Percentiles rank a stretch among this genome's conserved stretches.
phyloP scores from a whole-genome alignment of 2,113 vertebrate genomes.

The Hydrolagus affinis region DNA sequence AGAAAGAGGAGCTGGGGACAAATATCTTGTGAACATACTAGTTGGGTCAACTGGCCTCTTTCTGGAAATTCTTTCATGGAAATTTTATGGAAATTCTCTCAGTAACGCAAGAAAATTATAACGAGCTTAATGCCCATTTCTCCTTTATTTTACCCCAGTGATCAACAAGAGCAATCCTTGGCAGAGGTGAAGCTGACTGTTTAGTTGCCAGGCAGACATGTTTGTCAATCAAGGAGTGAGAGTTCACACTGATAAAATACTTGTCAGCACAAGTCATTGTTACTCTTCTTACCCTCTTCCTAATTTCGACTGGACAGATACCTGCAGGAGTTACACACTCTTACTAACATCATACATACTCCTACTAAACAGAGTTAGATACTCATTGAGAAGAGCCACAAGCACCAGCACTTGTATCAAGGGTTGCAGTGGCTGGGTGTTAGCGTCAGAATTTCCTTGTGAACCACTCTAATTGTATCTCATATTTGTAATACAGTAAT shows the following conservation, averaged over 20 bases:
- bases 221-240: slow-evolving; percentile 45
- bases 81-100: neutral
- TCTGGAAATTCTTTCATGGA: neutral
- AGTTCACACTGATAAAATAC: slow-evolving; percentile 45
- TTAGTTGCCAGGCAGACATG: slow-evolving; percentile 36
- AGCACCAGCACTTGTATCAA: neutral
- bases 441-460: neutral
- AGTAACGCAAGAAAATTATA: neutral
- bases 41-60: no score
- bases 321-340: slow-evolving; percentile 34
- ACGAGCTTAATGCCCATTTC: neutral
- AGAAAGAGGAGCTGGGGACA: no score
- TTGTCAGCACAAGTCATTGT: slow-evolving; percentile 40
- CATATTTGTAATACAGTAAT: neutral
- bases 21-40: no score
- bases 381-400: slow-evolving; percentile 39
- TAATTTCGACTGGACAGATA: slow-evolving; percentile 39
- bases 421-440: neutral
- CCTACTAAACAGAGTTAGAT: slow-evolving; percentile 39
- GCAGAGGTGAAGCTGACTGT: slow-evolving; percentile 30
- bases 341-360: slow-evolving; percentile 39
- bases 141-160: slow-evolving; percentile 42
- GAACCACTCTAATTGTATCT: neutral
- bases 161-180: slow-evolving; percentile 44
- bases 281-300: slow-evolving; percentile 38